These are phyloP conservation scores for Ceuthmochares aereus DNA, from an alignment of 2,113 vertebrate genomes.

Conservation along the genomic window DNA sequence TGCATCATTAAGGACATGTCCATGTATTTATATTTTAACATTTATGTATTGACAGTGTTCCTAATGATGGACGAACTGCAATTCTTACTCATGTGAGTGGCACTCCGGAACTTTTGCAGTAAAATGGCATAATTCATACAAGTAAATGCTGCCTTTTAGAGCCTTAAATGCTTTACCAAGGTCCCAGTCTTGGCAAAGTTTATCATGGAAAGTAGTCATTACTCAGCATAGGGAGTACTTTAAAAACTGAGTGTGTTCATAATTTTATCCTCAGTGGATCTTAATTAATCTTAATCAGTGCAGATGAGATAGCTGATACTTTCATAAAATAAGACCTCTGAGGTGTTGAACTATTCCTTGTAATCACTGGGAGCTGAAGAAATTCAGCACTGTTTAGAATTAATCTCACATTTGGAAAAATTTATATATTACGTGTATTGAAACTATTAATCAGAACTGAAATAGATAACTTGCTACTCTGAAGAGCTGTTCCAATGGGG, in stretches of 20 bases:
- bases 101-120: not conserved
- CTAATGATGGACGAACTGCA: conserved; percentile 29
- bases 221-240: not conserved
- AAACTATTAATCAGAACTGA: not conserved
- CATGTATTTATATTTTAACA: conserved; percentile 13
- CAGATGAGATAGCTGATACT: not conserved
- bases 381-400: not conserved
- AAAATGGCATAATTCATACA: conserved; percentile 41
- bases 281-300: conserved; percentile 31
- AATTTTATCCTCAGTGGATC: not conserved
- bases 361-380: not conserved
- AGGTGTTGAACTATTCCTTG: not conserved
- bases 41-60: conserved; percentile 43
- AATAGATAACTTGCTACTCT: not conserved
- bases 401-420: not conserved
- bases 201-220: conserved; percentile 40
- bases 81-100: conserved; percentile 38
- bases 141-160: conserved; percentile 64
- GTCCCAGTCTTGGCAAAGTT: conserved; percentile 13
- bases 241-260: not conserved
- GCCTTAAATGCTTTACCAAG: conserved; percentile 1
- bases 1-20: not conserved
- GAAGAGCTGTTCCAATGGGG: not conserved
- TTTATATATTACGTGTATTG: not conserved
- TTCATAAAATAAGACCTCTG: not conserved